These are phyloP conservation scores for Lysandra coridon DNA, from an alignment of 2,888 invertebrate species.

Conservation along the genomic window DNA sequence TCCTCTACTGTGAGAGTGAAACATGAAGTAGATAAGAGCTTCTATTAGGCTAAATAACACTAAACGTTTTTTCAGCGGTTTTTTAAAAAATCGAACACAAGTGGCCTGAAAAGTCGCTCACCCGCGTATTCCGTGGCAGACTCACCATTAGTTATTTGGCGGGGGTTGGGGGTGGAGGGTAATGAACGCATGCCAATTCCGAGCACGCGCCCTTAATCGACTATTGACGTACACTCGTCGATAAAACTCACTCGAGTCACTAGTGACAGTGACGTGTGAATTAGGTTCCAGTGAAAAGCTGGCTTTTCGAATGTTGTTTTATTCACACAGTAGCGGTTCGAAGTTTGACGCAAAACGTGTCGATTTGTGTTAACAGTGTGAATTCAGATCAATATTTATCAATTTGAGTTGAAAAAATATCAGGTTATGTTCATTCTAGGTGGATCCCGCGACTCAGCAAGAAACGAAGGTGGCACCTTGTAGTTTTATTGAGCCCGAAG, in stretches of 20 bases:
- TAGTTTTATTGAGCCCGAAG: not conserved
- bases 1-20: too few species aligned
- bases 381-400: not conserved
- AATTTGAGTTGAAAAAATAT: not conserved
- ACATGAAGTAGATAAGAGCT: too few species aligned
- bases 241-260: slow-evolving; percentile 15
- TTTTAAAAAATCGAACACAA: not conserved
- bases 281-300: slow-evolving; percentile 15
- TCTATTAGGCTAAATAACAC: too few species aligned
- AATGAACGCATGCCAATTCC: slow-evolving; percentile 72
- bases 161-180: slow-evolving; percentile 59
- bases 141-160: slow-evolving; percentile 67
- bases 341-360: not conserved
- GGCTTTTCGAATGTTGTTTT: slow-evolving; percentile 1
- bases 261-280: slow-evolving; percentile 17
- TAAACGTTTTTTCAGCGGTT: too few species aligned
- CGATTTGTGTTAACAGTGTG: not conserved
- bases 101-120: not conserved
- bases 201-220: slow-evolving; percentile 70
- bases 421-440: too few species aligned
- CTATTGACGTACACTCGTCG: slow-evolving; percentile 45
- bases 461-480: not conserved
- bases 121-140: not conserved
- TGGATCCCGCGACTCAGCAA: not conserved
- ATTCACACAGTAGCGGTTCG: not conserved